Evolutionary conservation across 2,113 vertebrate genomes (phyloP), one percentile per base, ranked within the genome.

Genomic region (Marmota flaviventris): DNA sequence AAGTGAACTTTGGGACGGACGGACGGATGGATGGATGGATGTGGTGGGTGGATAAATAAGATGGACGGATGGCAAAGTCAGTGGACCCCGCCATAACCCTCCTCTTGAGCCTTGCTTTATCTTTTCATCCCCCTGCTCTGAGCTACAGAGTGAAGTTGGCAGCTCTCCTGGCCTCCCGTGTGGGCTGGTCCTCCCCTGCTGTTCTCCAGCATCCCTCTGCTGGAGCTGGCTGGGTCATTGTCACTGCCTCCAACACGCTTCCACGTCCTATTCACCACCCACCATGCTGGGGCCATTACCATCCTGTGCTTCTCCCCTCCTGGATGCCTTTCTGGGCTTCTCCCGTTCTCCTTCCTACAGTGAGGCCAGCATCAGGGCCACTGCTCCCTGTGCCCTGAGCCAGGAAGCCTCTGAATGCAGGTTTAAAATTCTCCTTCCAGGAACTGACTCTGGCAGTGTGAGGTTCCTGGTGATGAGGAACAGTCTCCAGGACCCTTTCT

Each of bases 261-360:
- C 8, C 42, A 1, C 18, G 16, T 20, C 51, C 29, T 22, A 4
- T 22, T 67, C 73, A 65, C 53, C 56, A 4, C 17, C 67, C 25
- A 6, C 39, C 63, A n/a, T 5, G 0, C 12, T 32, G 17, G 22
- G 7, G 4, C 16, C 72, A 42, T 34, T 8, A 11, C 24, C 0
- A 8, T n/a, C 77, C 79, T n/a, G 0, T 4, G 22, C 5, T 6
- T 9, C 22, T 72, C 27, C 32, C 25, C 2, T 17, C n/a, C 72
- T 79, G 14, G 37, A 51, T 39, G 45, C 53, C 17, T 42, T 32
- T 53, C 11, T 24, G 13, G n/a, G 14, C 39, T 53, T 72, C n/a
- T 73, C 39, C 5, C 20, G 1, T 45, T 32, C 11, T 65, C 51
- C 27, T 67, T n/a, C 17, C 79, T 4, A n/a, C 2, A 2, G 20